These are phyloP conservation scores for Dissostichus mawsoni DNA, from an alignment of 2,113 vertebrate genomes.

Conservation along the genomic window DNA sequence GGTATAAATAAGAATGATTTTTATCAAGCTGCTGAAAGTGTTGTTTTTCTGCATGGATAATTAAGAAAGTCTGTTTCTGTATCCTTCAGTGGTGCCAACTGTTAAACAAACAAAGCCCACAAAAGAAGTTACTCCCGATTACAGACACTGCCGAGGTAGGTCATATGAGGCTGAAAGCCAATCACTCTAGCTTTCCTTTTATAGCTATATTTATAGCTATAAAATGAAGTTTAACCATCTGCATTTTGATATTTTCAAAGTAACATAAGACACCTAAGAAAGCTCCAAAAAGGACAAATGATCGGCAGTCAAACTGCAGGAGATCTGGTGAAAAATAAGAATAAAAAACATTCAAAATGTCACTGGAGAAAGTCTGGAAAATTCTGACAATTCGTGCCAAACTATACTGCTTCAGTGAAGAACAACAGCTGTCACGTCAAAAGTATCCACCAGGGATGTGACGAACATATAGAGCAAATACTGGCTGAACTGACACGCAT, in stretches of 20 bases:
- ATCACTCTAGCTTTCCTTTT: not conserved
- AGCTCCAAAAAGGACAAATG: conserved; percentile 27
- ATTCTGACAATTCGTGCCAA: conserved; percentile 19
- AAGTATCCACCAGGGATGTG: conserved; percentile 29
- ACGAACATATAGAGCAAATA: conserved; percentile 24
- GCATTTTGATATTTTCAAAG: conserved; percentile 40
- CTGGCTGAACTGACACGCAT: conserved; percentile 26
- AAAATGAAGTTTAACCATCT: conserved; percentile 14
- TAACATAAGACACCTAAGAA: conserved; percentile 11
- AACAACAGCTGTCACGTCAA: conserved; percentile 48
- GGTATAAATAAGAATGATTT: conserved; percentile 8
- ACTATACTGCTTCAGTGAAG: conserved; percentile 26
- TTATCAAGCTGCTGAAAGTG: not conserved
- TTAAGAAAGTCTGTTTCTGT: conserved; percentile 26
- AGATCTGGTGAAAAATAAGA: conserved; percentile 25
- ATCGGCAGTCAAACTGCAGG: conserved; percentile 19
- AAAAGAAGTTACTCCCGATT: conserved; percentile 33
- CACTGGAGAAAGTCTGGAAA: conserved; percentile 41
- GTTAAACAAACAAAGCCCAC: conserved; percentile 1
- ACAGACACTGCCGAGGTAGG: conserved; percentile 11
- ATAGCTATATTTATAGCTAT: not conserved
- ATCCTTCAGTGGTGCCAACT: conserved; percentile 36
- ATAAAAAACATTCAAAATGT: conserved; percentile 16
- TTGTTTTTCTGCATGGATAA: conserved; percentile 12
- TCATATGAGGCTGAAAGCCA: conserved; percentile 23